Evolutionary conservation across 2,113 vertebrate genomes (phyloP), one percentile per base, ranked within the genome.

Genomic region (Chloebia gouldiae): DNA sequence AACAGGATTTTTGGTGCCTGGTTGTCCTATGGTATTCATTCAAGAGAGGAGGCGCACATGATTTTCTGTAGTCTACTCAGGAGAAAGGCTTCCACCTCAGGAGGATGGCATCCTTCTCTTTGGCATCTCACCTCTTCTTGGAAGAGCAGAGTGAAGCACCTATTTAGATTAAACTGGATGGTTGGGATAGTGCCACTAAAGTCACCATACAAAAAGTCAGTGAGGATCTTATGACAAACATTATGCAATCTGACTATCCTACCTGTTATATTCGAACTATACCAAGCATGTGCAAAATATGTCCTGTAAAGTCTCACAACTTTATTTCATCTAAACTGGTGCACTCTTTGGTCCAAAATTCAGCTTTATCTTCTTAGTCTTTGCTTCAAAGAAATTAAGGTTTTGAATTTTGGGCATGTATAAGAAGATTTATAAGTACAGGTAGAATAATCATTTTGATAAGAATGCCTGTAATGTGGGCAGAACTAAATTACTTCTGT

Each of bases 11-110:
- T 70, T 79, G 13, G 2, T 39, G 33, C 18, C 22, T 61, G 9
- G 6, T 15, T 0, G 0, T 72, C 21, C 18, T 10, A 3, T 45
- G 6, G 6, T 27, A 61, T 39, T 15, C 15, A 3, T 40, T 72
- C 35, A 59, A 81, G n/a, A 66, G 12, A 47, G 47, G 75, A 61
- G 9, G 11, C 33, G 10, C 13, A 66, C 12, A 8, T 35, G 6
- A 7, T 54, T 87, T 87, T 72, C 24, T 54, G 14, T n/a, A 20
- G 11, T 39, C 20, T 57, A 9, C 5, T 54, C 59, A 40, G 35
- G 16, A 64, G 54, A 22, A 50, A 40, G 42, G 3, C 10, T 51
- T 76, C 20, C 3, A 21, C 65, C 6, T 59, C 53, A 49, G 30
- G 14, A 72, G 30, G 13, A 45, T 27, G 14, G 2, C 3, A 14